phyloP scores from a whole-genome alignment of 2,113 vertebrate species.

The Gobiocypris rarus region DNA sequence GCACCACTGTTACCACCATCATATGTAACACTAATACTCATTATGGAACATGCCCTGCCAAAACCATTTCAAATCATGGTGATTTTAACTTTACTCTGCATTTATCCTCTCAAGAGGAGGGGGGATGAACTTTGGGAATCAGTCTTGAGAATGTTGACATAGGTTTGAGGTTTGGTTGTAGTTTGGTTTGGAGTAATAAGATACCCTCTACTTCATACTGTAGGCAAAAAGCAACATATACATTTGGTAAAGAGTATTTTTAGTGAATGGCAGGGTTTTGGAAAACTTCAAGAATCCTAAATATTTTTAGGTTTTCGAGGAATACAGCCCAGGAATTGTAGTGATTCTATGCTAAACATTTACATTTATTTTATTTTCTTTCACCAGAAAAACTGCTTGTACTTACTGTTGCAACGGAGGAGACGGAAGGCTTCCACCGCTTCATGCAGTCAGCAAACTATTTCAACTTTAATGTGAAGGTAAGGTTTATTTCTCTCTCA shows the following conservation, averaged over 20 bases:
- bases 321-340: not conserved
- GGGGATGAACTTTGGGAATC: slow-evolving; percentile 49
- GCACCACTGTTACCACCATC: not conserved
- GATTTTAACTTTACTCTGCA: slow-evolving; percentile 45
- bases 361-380: slow-evolving; percentile 27
- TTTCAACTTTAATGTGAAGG: slow-evolving; percentile 97
- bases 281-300: not conserved
- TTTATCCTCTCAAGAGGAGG: slow-evolving; percentile 37
- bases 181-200: slow-evolving; percentile 54
- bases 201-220: slow-evolving; percentile 57
- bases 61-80: slow-evolving; percentile 49
- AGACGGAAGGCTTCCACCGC: slow-evolving; percentile 91
- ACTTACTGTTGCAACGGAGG: slow-evolving; percentile 90
- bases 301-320: not conserved
- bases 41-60: not conserved
- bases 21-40: not conserved
- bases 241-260: slow-evolving; percentile 55
- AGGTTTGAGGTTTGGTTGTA: slow-evolving; percentile 72
- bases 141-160: slow-evolving; percentile 66
- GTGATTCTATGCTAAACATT: not conserved
- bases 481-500: slow-evolving; percentile 60
- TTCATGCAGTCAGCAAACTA: slow-evolving; percentile 91
- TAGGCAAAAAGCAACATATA: slow-evolving; percentile 56
- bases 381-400: slow-evolving; percentile 89
- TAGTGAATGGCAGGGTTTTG: slow-evolving; percentile 48